These are phyloP conservation scores for Biston betularia DNA, from an alignment of 2,888 invertebrate species.

Conservation along the genomic window DNA sequence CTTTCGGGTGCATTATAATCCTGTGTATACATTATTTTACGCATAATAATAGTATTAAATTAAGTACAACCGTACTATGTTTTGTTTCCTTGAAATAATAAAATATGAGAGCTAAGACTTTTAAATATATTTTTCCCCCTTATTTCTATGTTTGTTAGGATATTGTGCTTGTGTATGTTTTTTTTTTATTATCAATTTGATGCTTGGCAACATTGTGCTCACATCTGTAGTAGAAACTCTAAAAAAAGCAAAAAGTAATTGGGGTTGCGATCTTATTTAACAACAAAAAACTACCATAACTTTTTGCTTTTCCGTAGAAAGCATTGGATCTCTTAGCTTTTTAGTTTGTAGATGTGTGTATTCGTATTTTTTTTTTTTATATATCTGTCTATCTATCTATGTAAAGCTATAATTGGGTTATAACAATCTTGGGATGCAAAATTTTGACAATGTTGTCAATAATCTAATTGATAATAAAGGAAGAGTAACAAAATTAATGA, in stretches of 20 bases:
- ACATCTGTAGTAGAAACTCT: conserved; percentile 61
- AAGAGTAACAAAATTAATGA: conserved; percentile 60
- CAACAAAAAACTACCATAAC: conserved; percentile 53
- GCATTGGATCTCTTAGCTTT: conserved; percentile 73
- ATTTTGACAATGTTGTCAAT: conserved; percentile 82
- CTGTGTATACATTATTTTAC: no score
- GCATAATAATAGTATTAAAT: no score
- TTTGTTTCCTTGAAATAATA: no score
- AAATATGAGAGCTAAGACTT: conserved; percentile 52
- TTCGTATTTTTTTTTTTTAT: conserved; percentile 60
- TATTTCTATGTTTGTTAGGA: conserved; percentile 37
- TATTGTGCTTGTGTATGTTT: conserved; percentile 82
- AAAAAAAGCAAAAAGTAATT: conserved; percentile 74
- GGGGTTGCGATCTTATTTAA: conserved; percentile 47
- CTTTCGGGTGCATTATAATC: no score
- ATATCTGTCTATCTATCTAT: conserved; percentile 59
- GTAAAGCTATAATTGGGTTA: conserved; percentile 58
- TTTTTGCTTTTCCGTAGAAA: conserved; percentile 80
- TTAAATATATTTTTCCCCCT: conserved; percentile 20
- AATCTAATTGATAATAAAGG: conserved; percentile 82
- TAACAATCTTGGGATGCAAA: conserved; percentile 48
- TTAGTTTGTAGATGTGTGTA: conserved; percentile 75
- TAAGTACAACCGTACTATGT: no score
- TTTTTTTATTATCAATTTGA: conserved; percentile 85
- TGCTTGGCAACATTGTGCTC: conserved; percentile 87